A percentile compares a stretch with the other conserved stretches of the same genome.
phyloP scores from a whole-genome alignment of 1,140 invertebrate species.

The Ips nitidus region DNA sequence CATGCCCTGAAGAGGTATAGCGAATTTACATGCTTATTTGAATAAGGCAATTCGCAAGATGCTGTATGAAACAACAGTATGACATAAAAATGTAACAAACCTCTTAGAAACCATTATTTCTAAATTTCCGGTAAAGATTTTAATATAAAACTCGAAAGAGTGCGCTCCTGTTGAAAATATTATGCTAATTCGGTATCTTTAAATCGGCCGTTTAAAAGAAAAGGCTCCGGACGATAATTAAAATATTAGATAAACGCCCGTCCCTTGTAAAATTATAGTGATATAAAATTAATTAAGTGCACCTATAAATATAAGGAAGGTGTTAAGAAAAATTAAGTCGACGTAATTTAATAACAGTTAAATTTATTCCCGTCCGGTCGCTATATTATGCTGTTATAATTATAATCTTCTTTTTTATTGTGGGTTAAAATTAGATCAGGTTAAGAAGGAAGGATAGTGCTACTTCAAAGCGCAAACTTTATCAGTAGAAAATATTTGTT shows the following conservation, averaged over 20 bases:
- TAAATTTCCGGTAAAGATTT: no score
- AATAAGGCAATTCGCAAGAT: no score
- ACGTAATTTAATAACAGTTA: slow-evolving; percentile 27
- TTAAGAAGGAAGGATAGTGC: neutral
- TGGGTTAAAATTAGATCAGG: slow-evolving; percentile 15
- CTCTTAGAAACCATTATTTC: no score
- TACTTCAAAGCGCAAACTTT: no score
- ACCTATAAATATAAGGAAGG: slow-evolving; percentile 32
- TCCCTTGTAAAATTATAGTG: slow-evolving; percentile 21
- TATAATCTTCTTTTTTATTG: slow-evolving; percentile 3
- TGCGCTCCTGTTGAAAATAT: neutral
- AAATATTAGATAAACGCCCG: slow-evolving; percentile 25
- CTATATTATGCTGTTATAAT: slow-evolving; percentile 17
- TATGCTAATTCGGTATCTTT: slow-evolving; percentile 1
- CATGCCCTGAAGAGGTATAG: no score
- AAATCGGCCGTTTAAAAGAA: neutral
- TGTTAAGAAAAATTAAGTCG: slow-evolving; percentile 18
- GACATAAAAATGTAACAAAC: no score
- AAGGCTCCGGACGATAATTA: slow-evolving; percentile 23
- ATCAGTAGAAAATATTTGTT: no score
- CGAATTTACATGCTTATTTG: no score
- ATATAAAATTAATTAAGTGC: slow-evolving; percentile 26
- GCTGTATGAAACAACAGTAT: no score
- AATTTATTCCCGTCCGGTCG: slow-evolving; percentile 22
- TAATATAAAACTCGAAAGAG: neutral